Evolutionary conservation across 2,797 vertebrate genomes (phyloP).

Genomic region (Pogonophryne albipinna): DNA sequence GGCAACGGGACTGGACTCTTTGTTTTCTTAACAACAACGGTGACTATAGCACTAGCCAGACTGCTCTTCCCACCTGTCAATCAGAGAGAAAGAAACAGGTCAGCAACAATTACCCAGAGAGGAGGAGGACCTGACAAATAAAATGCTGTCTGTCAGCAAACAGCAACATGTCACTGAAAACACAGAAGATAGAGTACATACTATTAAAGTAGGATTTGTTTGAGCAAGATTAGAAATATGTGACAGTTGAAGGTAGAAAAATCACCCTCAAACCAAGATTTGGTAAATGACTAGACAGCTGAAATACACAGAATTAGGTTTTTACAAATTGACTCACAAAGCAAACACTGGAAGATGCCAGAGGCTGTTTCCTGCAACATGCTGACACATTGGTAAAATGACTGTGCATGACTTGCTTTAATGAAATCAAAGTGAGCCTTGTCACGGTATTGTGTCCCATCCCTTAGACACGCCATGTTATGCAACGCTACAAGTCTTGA

Average conservation of each 20-base stretch:
- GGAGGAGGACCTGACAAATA: constrained; percentile 12
- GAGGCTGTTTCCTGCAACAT: neutral
- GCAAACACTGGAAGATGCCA: neutral
- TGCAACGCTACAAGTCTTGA: constrained; percentile 47
- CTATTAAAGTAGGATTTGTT: neutral
- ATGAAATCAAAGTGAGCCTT: constrained; percentile 39
- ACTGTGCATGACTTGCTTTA: constrained; percentile 4
- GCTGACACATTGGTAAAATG: constrained; percentile 1
- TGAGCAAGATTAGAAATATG: neutral
- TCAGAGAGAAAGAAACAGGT: constrained; percentile 53
- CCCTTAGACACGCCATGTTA: constrained; percentile 54
- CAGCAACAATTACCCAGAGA: constrained; percentile 41
- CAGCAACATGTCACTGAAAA: neutral
- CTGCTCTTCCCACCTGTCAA: constrained; percentile 80
- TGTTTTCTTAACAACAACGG: constrained; percentile 66
- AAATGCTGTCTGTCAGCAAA: constrained; percentile 19
- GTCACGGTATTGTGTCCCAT: constrained; percentile 24
- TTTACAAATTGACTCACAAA: neutral
- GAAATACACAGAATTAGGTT: neutral
- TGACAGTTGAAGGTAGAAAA: neutral
- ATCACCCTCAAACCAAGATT: neutral
- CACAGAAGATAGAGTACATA: neutral
- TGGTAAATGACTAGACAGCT: neutral
- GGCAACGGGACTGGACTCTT: constrained; percentile 68
- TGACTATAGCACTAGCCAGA: constrained; percentile 62